A percentile compares a stretch with the other conserved stretches of the same genome.
phyloP scores from a whole-genome alignment of 2,888 invertebrate genomes.

The Disparrhopalites patrizii region DNA sequence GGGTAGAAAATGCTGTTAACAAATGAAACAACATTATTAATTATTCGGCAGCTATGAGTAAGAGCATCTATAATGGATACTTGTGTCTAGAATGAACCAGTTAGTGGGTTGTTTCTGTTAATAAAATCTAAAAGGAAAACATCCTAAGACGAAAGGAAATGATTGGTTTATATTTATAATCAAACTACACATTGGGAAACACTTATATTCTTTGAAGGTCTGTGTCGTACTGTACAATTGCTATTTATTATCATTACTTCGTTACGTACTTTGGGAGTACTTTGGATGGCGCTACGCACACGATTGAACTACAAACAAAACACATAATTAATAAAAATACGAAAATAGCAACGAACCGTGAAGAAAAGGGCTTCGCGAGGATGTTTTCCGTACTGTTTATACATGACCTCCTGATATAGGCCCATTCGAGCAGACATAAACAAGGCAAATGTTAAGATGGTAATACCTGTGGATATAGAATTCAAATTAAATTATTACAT shows the following conservation, averaged over 20 bases:
- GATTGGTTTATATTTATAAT: too few species aligned
- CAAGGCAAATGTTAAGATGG: constrained; percentile 77
- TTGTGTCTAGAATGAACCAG: not conserved
- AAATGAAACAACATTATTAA: constrained; percentile 24
- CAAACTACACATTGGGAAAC: too few species aligned
- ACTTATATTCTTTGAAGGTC: too few species aligned
- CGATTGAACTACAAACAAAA: not conserved
- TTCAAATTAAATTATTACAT: too few species aligned
- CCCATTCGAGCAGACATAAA: constrained; percentile 94
- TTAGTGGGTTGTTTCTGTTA: not conserved
- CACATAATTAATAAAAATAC: not conserved
- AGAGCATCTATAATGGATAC: not conserved
- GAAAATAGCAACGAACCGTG: constrained; percentile 59
- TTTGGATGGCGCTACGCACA: too few species aligned
- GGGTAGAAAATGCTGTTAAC: constrained; percentile 76
- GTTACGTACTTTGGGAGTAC: too few species aligned
- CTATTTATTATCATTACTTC: too few species aligned
- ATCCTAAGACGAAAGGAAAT: too few species aligned
- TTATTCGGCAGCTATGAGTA: too few species aligned
- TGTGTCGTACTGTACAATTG: too few species aligned
- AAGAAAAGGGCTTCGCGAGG: constrained; percentile 83
- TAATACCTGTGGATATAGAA: constrained; percentile 58
- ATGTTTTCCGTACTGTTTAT: constrained; percentile 80
- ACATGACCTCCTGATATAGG: constrained; percentile 85
- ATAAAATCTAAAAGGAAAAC: not conserved